Evolutionary conservation across 1,140 invertebrate genomes (phyloP).

Genomic region (Drosophila mojavensis): DNA sequence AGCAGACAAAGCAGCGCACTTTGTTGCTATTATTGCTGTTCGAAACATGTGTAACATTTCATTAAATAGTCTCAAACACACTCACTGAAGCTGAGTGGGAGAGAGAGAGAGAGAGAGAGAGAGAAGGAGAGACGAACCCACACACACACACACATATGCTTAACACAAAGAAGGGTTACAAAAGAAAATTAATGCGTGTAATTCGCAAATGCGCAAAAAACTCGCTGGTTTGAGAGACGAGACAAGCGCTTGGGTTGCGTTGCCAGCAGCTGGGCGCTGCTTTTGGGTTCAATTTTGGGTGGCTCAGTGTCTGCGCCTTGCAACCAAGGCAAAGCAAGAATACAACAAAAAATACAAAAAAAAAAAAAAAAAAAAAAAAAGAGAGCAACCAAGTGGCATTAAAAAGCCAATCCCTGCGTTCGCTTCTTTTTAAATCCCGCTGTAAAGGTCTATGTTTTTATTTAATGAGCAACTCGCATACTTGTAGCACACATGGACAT

Average conservation of each 20-base stretch:
- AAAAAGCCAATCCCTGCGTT: constrained; percentile 66
- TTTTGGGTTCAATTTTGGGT: constrained; percentile 6
- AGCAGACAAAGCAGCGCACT: constrained; percentile 67
- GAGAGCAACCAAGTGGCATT: constrained; percentile 53
- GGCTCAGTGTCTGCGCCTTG: constrained; percentile 37
- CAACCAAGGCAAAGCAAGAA: constrained; percentile 28
- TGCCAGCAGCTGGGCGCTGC: neutral
- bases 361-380: neutral
- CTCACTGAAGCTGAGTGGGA: no score
- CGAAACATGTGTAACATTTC: constrained; percentile 70
- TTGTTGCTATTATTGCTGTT: constrained; percentile 66
- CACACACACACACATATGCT: constrained; percentile 41
- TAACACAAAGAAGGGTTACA: constrained; percentile 66
- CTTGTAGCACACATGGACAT: constrained; percentile 3
- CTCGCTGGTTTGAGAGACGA: constrained; percentile 29
- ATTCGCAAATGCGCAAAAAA: constrained; percentile 65
- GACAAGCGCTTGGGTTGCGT: constrained; percentile 11
- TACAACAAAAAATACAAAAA: neutral
- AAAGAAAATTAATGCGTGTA: constrained; percentile 71
- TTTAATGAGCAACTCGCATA: constrained; percentile 56
- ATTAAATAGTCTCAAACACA: constrained; percentile 59
- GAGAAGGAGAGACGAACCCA: neutral
- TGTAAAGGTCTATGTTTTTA: constrained; percentile 62
- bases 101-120: no score
- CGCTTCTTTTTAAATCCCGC: constrained; percentile 42